phyloP scores from a whole-genome alignment of 2,888 invertebrate genomes.

The Invenusta paracnida region DNA sequence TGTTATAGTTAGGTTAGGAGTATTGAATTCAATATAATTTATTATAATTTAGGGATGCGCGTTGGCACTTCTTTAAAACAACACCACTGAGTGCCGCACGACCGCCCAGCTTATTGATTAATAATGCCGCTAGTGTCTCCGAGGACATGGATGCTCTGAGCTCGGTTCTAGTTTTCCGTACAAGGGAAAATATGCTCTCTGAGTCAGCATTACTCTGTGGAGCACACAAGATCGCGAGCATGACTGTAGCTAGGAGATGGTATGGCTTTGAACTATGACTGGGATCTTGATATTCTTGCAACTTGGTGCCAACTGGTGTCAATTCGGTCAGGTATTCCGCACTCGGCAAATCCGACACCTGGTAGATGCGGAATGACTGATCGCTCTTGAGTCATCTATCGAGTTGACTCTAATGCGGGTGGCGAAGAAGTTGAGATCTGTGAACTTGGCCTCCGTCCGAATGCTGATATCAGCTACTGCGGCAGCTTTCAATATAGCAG shows the following conservation, averaged over 20 bases:
- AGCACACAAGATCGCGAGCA: not conserved
- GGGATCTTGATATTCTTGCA: not conserved
- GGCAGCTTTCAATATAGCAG: not conserved
- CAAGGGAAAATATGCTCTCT: not conserved
- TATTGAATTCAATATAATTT: slow-evolving; percentile 8
- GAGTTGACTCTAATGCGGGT: not conserved
- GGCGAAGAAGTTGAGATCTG: not conserved
- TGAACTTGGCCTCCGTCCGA: not conserved
- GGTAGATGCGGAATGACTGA: not conserved
- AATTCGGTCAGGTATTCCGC: not conserved
- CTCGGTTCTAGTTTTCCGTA: not conserved
- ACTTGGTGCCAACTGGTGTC: not conserved
- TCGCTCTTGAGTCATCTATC: not conserved
- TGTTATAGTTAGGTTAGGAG: slow-evolving; percentile 7
- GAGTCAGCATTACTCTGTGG: slow-evolving; percentile 1
- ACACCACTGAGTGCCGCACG: not conserved
- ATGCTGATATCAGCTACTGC: not conserved
- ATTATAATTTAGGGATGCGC: not conserved
- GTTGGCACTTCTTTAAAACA: slow-evolving; percentile 3
- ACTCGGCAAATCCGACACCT: not conserved
- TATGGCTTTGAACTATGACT: not conserved
- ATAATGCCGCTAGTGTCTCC: slow-evolving; percentile 5
- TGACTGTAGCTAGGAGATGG: not conserved
- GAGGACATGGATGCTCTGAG: slow-evolving; percentile 7
- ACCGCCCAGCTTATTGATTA: not conserved